Evolutionary conservation across 2,797 vertebrate species (phyloP), one percentile per base, ranked within the genome.

Genomic region (Kryptopterus vitreolus): DNA sequence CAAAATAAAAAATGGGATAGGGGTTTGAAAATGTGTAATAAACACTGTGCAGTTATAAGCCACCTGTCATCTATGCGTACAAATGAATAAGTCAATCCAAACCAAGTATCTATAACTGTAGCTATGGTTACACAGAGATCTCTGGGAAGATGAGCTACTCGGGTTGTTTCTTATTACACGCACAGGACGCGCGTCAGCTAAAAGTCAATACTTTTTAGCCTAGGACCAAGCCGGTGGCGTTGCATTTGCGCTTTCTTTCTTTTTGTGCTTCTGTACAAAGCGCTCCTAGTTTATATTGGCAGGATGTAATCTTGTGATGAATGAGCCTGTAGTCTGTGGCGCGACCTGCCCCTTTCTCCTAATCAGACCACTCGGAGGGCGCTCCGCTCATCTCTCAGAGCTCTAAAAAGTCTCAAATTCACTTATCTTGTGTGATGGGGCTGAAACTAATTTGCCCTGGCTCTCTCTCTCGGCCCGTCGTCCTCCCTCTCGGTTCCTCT

Each of bases 281-380:
- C 61, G 73, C n/a, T 31, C 13, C 66, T 71, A 43, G 66, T 62
- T 62, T 62, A 26, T 71, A 81, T 71, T 77, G 74, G 53, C 80
- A 81, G 74, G 74, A 69, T 81, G 74, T 77, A 81, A 77, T 81
- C 77, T 72, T 50, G 80, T 77, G 75, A 82, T 82, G 75, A 82
- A 82, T 63, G 68, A 81, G 72, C 55, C 66, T 55, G 61, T 43
- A 77, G 68, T 65, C 48, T 77, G 68, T 71, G 71, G 68, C 33
- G 12, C 65, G 80, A 82, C 69, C 80, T 77, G 59, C 75, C 80
- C 75, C 46, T 70, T 66, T 79, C 65, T 77, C 35, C 58, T 82
- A 82, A 86, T 86, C 83, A 75, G 78, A 85, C 77, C 75, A 85
- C 78, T 79, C 75, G 71, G 78, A 85, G 70, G 81, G 77, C 53